Conservation (phyloP, 2,888 invertebrate genomes). For the Dione vanillae region DNA sequence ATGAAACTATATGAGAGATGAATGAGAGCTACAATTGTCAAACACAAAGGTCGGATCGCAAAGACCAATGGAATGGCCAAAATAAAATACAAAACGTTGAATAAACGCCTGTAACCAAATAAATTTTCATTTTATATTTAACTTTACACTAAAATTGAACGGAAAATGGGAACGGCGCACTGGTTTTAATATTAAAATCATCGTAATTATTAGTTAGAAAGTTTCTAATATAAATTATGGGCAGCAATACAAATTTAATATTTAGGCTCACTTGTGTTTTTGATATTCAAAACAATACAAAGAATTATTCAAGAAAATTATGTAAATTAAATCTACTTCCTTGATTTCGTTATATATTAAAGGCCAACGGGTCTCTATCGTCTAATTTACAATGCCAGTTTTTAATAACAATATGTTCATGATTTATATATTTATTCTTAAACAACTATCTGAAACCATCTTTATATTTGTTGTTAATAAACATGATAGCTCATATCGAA, state of each 20-base stretch:
- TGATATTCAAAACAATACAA: not conserved
- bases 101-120: slow-evolving; percentile 18
- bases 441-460: too few species aligned
- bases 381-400: too few species aligned
- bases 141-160: not conserved
- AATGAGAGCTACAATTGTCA: not conserved
- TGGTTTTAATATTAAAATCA: not conserved
- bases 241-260: not conserved
- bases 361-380: too few species aligned
- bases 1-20: not conserved
- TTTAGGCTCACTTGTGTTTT: not conserved
- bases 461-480: too few species aligned
- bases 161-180: not conserved
- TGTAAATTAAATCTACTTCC: too few species aligned
- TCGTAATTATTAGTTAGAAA: not conserved
- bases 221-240: not conserved
- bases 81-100: slow-evolving; percentile 16
- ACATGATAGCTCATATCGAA: too few species aligned
- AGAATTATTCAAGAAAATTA: too few species aligned
- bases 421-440: too few species aligned
- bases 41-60: slow-evolving; percentile 3
- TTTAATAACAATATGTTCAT: too few species aligned
- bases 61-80: slow-evolving; percentile 8
- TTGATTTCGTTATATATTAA: too few species aligned
- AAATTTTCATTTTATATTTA: slow-evolving; percentile 19